phyloP scores from a whole-genome alignment of 2,888 invertebrate genomes.

The Drosophila dives region DNA sequence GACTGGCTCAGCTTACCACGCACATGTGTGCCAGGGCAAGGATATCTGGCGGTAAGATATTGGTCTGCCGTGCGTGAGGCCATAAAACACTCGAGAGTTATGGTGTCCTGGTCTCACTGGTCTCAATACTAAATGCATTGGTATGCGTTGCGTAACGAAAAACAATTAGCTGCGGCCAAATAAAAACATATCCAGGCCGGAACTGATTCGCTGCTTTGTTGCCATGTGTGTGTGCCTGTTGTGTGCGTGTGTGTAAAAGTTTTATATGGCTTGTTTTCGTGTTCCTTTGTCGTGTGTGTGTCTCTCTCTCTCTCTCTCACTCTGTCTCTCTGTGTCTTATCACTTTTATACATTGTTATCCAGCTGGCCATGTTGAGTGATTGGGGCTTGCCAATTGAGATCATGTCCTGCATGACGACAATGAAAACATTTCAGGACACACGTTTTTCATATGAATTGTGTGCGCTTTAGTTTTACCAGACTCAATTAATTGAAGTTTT shows the following conservation, averaged over 20 bases:
- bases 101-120: constrained; percentile 47
- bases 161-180: constrained; percentile 77
- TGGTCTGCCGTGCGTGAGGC: constrained; percentile 77
- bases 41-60: constrained; percentile 65
- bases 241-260: constrained; percentile 46
- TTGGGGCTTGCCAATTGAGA: constrained; percentile 55
- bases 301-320: background rate
- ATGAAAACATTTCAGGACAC: constrained; percentile 26
- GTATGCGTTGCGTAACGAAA: constrained; percentile 78
- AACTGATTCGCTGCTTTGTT: constrained; percentile 33
- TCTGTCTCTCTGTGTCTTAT: constrained; percentile 51
- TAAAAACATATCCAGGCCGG: constrained; percentile 58
- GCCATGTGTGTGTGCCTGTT: constrained; percentile 23
- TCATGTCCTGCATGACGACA: constrained; percentile 43
- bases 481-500: constrained; percentile 74
- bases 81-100: constrained; percentile 76
- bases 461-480: constrained; percentile 50
- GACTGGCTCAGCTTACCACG: constrained; percentile 58
- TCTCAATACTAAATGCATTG: constrained; percentile 71
- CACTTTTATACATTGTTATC: constrained; percentile 67
- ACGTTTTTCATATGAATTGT: constrained; percentile 43
- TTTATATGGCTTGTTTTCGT: constrained; percentile 66
- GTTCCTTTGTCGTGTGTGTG: constrained; percentile 37
- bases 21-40: constrained; percentile 53
- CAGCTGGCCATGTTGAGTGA: constrained; percentile 53